phyloP scores from a whole-genome alignment of 2,113 vertebrate species.

The Epinephelus lanceolatus region DNA sequence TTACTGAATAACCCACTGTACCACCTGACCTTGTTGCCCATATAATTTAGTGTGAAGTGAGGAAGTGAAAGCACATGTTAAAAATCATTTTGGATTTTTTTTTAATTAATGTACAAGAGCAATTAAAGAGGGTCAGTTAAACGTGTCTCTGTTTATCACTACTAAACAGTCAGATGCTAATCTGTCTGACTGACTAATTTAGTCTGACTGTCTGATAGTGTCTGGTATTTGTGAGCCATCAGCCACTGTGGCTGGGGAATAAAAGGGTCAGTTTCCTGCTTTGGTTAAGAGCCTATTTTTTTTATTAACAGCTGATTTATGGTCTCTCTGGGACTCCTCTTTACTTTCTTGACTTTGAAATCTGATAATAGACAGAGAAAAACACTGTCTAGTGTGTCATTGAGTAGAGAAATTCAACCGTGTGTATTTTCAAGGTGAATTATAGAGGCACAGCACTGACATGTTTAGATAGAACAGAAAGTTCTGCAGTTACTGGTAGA shows the following conservation, averaged over 20 bases:
- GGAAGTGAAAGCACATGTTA: neutral
- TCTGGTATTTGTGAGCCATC: conserved; percentile 18
- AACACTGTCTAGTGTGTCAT: conserved; percentile 13
- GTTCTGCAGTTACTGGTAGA: neutral
- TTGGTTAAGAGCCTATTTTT: conserved; percentile 37
- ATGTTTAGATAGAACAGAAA: neutral
- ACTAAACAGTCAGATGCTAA: conserved; percentile 6
- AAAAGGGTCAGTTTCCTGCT: conserved; percentile 29
- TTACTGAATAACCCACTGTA: conserved; percentile 7
- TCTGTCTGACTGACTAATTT: no score
- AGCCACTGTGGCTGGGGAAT: neutral
- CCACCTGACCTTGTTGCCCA: conserved; percentile 15
- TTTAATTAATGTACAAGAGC: neutral
- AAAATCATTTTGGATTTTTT: neutral
- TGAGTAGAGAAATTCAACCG: conserved; percentile 46
- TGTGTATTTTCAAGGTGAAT: conserved; percentile 50
- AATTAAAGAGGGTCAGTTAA: neutral
- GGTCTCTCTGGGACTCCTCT: conserved; percentile 13
- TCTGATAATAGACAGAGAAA: conserved; percentile 30
- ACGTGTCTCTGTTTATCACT: neutral
- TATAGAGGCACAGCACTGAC: neutral
- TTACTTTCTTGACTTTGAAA: conserved; percentile 44
- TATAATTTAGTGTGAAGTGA: conserved; percentile 22
- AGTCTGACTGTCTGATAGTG: conserved; percentile 1
- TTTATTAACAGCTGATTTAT: conserved; percentile 48